Evolutionary conservation across 2,113 vertebrate species (phyloP).

Genomic region (Hyperoodon ampullatus): DNA sequence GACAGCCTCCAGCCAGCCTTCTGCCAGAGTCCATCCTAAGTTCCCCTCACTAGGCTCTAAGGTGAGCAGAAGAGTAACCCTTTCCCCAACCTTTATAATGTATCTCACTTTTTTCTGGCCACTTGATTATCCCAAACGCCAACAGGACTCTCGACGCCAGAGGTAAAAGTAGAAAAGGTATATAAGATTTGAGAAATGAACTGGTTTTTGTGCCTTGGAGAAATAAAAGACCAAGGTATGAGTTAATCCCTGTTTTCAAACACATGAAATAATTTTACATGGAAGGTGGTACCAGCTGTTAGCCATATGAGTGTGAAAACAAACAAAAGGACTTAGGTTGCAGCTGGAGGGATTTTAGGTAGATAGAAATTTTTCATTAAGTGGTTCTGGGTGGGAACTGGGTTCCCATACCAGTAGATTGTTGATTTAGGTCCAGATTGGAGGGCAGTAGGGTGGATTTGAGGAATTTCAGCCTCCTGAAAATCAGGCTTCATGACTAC

Average conservation of each 20-base stretch:
- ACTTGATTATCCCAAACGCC: conserved; percentile 2
- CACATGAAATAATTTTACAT: conserved; percentile 68
- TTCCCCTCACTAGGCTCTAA: neutral
- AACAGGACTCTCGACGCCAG: neutral
- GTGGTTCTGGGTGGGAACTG: conserved; percentile 66
- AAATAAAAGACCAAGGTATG: conserved; percentile 57
- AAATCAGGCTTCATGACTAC: conserved; percentile 23
- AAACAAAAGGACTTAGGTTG: conserved; percentile 72
- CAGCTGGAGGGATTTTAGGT: conserved; percentile 72
- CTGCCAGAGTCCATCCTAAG: neutral
- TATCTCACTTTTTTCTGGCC: conserved; percentile 5
- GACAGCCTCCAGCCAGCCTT: neutral
- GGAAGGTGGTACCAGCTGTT: conserved; percentile 76
- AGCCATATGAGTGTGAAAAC: conserved; percentile 71
- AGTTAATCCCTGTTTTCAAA: conserved; percentile 75
- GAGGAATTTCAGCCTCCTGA: conserved; percentile 60
- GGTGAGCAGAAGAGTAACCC: neutral
- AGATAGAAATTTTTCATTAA: conserved; percentile 70
- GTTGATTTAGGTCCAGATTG: conserved; percentile 68
- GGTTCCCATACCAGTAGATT: conserved; percentile 60
- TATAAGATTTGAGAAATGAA: conserved; percentile 50
- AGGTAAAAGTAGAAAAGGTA: conserved; percentile 58
- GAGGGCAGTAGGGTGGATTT: conserved; percentile 60
- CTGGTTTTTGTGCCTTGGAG: conserved; percentile 61
- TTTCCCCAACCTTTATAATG: neutral